A percentile compares a stretch with the other conserved stretches of the same genome.
Conservation (phyloP, 2,888 invertebrate species). For the Dolichopus griseipennis region DNA sequence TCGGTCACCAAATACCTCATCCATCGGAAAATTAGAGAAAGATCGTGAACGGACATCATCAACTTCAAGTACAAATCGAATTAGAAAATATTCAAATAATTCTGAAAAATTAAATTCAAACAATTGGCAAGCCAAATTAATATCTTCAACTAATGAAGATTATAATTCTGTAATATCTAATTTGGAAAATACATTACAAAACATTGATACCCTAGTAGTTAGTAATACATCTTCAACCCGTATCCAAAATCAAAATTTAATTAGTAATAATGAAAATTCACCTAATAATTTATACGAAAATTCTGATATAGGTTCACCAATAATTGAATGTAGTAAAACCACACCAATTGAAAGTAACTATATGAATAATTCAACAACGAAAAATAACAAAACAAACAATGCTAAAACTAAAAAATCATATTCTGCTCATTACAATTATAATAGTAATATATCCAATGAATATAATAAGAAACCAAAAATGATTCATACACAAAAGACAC, state of each 20-base stretch:
- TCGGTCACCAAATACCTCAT: slow-evolving; percentile 14
- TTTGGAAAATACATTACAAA: slow-evolving; percentile 45
- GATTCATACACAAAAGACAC: slow-evolving; percentile 66
- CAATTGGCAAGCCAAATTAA: slow-evolving; percentile 36
- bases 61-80: slow-evolving; percentile 11
- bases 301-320: not conserved
- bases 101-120: slow-evolving; percentile 18
- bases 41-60: not conserved
- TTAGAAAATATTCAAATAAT: slow-evolving; percentile 19
- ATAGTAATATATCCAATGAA: slow-evolving; percentile 14
- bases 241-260: slow-evolving; percentile 20
- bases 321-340: not conserved
- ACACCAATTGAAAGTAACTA: slow-evolving; percentile 15
- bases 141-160: slow-evolving; percentile 36
- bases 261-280: slow-evolving; percentile 12
- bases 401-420: slow-evolving; percentile 26
- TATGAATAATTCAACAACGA: slow-evolving; percentile 25
- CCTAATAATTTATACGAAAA: slow-evolving; percentile 13
- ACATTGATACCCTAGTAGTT: slow-evolving; percentile 41
- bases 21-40: not conserved
- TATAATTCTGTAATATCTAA: slow-evolving; percentile 45
- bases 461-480: slow-evolving; percentile 53
- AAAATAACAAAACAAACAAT: slow-evolving; percentile 26
- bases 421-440: slow-evolving; percentile 10
- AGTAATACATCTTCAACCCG: slow-evolving; percentile 28